phyloP scores from a whole-genome alignment of 2,113 vertebrate genomes.

The Eurystomus gularis region DNA sequence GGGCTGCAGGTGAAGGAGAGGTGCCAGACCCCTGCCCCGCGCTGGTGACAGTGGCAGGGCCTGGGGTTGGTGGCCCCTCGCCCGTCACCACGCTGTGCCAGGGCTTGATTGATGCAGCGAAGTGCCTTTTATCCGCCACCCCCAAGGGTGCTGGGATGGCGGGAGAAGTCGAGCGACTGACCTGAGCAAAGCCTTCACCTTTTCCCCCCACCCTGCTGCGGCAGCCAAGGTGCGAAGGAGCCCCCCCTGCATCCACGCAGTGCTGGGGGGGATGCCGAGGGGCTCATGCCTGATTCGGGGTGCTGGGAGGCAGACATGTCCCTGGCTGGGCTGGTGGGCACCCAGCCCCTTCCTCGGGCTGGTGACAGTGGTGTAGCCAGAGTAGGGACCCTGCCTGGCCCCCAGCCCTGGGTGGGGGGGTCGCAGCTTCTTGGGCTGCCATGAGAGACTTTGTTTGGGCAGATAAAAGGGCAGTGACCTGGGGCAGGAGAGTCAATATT shows the following conservation, averaged over 20 bases:
- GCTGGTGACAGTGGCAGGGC: fast-evolving
- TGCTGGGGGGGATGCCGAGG: fast-evolving
- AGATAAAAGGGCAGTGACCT: background rate
- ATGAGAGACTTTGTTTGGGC: background rate
- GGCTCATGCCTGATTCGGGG: background rate
- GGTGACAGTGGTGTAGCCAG: background rate
- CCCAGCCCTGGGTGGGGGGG: no score
- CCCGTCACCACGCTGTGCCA: fast-evolving
- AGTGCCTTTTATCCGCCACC: background rate
- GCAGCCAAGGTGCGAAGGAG: fast-evolving
- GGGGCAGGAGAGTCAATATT: background rate
- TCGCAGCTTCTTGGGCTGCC: background rate
- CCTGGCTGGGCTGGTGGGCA: background rate
- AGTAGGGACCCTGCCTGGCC: background rate
- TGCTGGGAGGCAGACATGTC: background rate
- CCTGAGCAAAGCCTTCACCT: background rate
- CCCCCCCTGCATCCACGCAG: no score
- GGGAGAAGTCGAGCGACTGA: background rate
- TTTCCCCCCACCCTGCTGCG: fast-evolving
- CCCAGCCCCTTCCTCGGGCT: background rate
- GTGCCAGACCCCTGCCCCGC: fast-evolving
- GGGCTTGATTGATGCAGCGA: background rate
- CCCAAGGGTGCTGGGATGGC: fast-evolving
- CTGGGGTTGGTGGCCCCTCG: fast-evolving
- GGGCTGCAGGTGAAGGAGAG: background rate